Conservation (phyloP, 1,140 invertebrate genomes). For the Oedothorax gibbosus region DNA sequence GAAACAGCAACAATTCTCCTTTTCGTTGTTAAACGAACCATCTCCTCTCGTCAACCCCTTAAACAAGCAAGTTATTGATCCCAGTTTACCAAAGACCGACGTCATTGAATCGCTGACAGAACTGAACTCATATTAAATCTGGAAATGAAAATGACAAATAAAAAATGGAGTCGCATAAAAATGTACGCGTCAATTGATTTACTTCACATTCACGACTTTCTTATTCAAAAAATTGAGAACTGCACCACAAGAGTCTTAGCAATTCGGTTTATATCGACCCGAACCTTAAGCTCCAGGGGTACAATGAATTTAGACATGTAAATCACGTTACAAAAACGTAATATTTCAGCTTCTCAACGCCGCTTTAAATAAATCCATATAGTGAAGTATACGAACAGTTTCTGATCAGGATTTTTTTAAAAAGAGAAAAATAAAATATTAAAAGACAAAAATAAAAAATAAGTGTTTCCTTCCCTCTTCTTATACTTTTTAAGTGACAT, state of each 20-base stretch:
- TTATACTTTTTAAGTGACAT: conserved; percentile 47
- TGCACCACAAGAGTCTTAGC: conserved; percentile 32
- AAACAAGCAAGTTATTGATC: conserved; percentile 21
- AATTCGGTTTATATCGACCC: conserved; percentile 52
- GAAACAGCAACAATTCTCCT: background rate
- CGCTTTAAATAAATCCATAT: conserved; percentile 50
- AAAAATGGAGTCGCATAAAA: conserved; percentile 9
- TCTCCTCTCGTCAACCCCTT: background rate
- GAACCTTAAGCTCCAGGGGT: conserved; percentile 37
- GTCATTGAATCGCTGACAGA: background rate
- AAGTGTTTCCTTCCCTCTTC: conserved; percentile 3
- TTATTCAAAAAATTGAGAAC: conserved; percentile 26
- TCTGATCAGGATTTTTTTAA: background rate
- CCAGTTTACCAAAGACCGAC: background rate
- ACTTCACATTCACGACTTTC: conserved; percentile 35
- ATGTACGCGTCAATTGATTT: conserved; percentile 52
- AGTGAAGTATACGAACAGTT: background rate
- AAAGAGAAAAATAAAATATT: background rate
- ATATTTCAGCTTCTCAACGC: conserved; percentile 51
- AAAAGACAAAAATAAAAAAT: conserved; percentile 14
- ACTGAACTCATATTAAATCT: conserved; percentile 28
- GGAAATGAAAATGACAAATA: background rate
- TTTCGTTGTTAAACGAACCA: conserved; percentile 26
- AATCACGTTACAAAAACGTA: conserved; percentile 56
- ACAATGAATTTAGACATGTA: conserved; percentile 55